Evolutionary conservation across 2,797 vertebrate genomes (phyloP), one percentile per base, ranked within the genome.

Genomic region (Darevskia nairensis): DNA sequence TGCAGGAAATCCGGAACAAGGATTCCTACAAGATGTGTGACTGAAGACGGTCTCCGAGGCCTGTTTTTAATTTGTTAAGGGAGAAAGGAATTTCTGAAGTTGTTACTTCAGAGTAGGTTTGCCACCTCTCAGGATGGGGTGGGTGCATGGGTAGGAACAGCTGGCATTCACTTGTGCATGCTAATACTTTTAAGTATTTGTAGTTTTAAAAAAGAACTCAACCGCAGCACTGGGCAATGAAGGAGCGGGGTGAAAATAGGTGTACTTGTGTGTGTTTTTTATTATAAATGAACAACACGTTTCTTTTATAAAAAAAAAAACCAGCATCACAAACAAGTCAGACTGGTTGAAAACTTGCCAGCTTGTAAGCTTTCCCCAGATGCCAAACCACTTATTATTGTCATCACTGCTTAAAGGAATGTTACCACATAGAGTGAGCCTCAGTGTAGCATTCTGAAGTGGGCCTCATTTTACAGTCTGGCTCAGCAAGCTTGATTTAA

Each of bases 1-100:
- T 88, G 95, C 95, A 97, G 97, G 96, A 96, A 96, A 96, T 97
- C 97, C 95, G 95, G 96, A 97, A 96, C 95, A 95, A 96, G 97
- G 96, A 96, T 97, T 98, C 97, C 97, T 97, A 95, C 91, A 96
- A 94, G 89, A 96, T 96, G 92, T 96, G 92, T 95, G 94, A 97
- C 95, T 93, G 90, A 86, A 80, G 95, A 95, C 96, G 66, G 91
- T 96, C 80, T 97, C 97, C 91, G 97, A 97, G 87, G 59, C 80
- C 35, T 89, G 88, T 55, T 84, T 84, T 91, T 85, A 50, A 59
- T 91, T 32, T 89, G 81, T 82, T 15, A 32, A 59, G 66, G 88
- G 90, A 64, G 0, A 0, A 82, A 68, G 89, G 77, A 82, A 78
- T n/a, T 85, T 50, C 75, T 66, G 75, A 76, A 80, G 61, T 1